Evolutionary conservation across 2,113 vertebrate species (phyloP), one percentile per base, ranked within the genome.

Genomic region (Propithecus coquereli): DNA sequence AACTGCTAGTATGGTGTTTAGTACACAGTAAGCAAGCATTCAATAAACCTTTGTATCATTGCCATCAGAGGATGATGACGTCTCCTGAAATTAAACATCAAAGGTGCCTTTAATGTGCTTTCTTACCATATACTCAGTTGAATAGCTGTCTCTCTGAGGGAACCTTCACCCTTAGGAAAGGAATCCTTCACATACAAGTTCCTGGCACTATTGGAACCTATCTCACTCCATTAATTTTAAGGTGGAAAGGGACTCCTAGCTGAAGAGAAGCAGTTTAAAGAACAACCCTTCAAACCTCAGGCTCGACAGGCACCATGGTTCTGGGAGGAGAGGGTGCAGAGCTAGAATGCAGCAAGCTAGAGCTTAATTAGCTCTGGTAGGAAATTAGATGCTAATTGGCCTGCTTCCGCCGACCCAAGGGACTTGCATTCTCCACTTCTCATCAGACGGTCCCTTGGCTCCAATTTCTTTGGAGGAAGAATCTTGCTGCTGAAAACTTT

Each of bases 301-400:
- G n/a, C 23, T 83, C 45, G 63, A 45, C 3, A 65, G 40, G 52
- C n/a, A 27, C 22, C 2, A 30, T 3, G 59, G 30, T 27, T 52
- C 34, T 77, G 54, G 73, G 65, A 91, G 23, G 27, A 88, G 84
- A 85, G 22, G 32, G 34, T 34, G n/a, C 83, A n/a, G 34, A 63
- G 27, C 54, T 30, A 87, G 18, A 94, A 73, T n/a, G 74, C 5
- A 74, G n/a, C 17, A 76, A 79, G 6, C 71, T 74, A 13, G 40
- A 8, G 18, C 45, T 95, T 92, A 52, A 87, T 85, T 79, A 87
- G 70, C 50, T 77, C 27, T 57, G 52, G 7, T 17, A 54, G 81
- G 92, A 94, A 89, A 97, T 70, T 70, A 90, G 50, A 87, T 66
- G 68, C 32, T 71, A 80, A 90, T 45, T 84, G 45, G 37, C 10